Conservation (phyloP, 1,140 invertebrate genomes). For the Hermetia illucens region DNA sequence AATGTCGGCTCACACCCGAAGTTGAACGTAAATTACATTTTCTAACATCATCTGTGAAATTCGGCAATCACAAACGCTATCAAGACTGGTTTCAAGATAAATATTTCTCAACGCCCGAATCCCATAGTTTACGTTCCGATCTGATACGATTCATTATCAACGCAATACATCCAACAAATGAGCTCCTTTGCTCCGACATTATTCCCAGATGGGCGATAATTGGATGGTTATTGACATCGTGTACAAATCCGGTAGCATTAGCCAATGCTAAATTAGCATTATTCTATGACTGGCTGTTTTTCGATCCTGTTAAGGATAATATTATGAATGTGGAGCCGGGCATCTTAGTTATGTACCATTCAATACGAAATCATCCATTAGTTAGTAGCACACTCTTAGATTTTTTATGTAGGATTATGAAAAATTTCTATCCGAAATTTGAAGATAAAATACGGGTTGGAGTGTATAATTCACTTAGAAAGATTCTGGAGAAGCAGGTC, state of each 20-base stretch:
- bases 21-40: constrained; percentile 95
- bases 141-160: constrained; percentile 95
- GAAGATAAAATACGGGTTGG: constrained; percentile 75
- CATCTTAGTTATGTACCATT: constrained; percentile 95
- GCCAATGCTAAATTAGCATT: constrained; percentile 91
- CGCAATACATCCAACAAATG: constrained; percentile 95
- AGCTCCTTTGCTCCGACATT: constrained; percentile 93
- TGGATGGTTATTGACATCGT: constrained; percentile 93
- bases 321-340: constrained; percentile 99
- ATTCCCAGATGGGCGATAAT: constrained; percentile 97
- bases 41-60: constrained; percentile 81
- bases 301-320: constrained; percentile 89
- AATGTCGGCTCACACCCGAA: constrained; percentile 85
- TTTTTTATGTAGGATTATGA: constrained; percentile 91
- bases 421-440: constrained; percentile 78
- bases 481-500: constrained; percentile 90
- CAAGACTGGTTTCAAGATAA: constrained; percentile 98
- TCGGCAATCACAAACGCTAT: constrained; percentile 95
- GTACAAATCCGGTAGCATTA: constrained; percentile 83
- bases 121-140: constrained; percentile 87
- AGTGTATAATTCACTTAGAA: constrained; percentile 79
- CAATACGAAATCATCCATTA: constrained; percentile 87
- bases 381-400: constrained; percentile 90
- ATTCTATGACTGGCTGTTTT: constrained; percentile 97
- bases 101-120: constrained; percentile 94